Evolutionary conservation across 2,113 vertebrate genomes (phyloP), one percentile per base, ranked within the genome.

Genomic region (Serinus canaria): DNA sequence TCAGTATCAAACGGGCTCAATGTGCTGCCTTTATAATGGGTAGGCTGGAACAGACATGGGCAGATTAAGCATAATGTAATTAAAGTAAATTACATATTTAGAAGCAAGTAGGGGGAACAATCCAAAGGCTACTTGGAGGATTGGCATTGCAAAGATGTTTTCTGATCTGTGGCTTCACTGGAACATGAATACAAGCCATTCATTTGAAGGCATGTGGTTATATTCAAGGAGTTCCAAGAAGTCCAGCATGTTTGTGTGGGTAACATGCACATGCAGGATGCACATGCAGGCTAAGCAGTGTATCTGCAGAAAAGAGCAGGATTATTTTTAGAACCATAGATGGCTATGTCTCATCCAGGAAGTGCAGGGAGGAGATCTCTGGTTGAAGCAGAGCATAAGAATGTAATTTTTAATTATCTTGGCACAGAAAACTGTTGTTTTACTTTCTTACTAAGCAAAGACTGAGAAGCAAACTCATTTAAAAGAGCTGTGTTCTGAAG

Each of bases 311-410:
- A 72, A 67, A 39, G 14, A 88, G 64, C 66, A 52, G 80, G 30
- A 31, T 64, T 95, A 94, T 93, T 94, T 94, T 94, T 92, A 75
- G 86, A 81, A 58, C 35, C 4, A 4, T n/a, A 63, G 56, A 68
- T 1, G 22, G 60, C 72, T 78, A 35, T 92, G 73, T 72, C 64
- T 82, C 83, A 75, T 95, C 80, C 92, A 92, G 87, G 89, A 94
- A 97, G 55, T 47, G n/a, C 68, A 83, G 89, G 91, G 86, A 94
- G 95, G 83, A 75, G 91, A 67, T 78, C 25, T 90, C 76, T 81
- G 68, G 23, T 59, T 59, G 86, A 89, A 94, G 68, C 68, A 67
- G 24, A 78, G 20, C 17, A 1, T 41, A 77, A 93, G 47, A 93
- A 90, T 70, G 33, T 70, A 47, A 63, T 90, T 93, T 89, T 87